Evolutionary conservation across 2,113 vertebrate genomes (phyloP), one percentile per base, ranked within the genome.

Genomic region (Poeciliopsis turrubarensis): DNA sequence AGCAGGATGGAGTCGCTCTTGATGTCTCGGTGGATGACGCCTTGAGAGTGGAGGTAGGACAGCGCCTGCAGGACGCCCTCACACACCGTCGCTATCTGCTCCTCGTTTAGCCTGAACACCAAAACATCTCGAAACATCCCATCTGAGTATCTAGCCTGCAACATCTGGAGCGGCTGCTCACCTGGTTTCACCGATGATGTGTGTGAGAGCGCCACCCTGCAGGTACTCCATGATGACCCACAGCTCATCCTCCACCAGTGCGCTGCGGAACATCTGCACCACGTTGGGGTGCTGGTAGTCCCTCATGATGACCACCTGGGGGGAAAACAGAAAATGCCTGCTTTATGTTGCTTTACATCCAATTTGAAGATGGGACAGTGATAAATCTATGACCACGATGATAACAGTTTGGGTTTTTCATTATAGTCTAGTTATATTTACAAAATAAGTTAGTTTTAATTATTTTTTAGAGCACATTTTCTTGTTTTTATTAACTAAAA

Each of bases 161-260:
- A 1, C 5, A 4, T 12, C 12, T 22, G 0, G 6, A 64, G 11
- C 32, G 54, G 17, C 41, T 44, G 41, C 78, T 87, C 71, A 97
- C 97, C 97, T 96, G 93, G 96, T 96, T 86, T 97, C 95, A 71
- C 95, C 95, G 66, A 98, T 92, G 0, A 98, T 96, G 90, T 97
- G 95, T 0, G 97, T 98, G 66, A 98, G 96, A 81, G 97, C 97
- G 25, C 97, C 97, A 0, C 97, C 97, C 88, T 98, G 96, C 87
- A 98, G 94, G 88, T 96, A 97, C 88, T 98, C 97, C 97, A 98
- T 98, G 70, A 98, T 94, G 37, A 98, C 97, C 97, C 97, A 98
- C 47, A 98, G 95, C 79, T 98, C 97, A 72, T 98, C 97, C 29
- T 95, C 96, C 87, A 98, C 97, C 0, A 98, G 91, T 6, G 97